Evolutionary conservation across 2,113 vertebrate species (phyloP).

Genomic region (Peromyscus maniculatus): DNA sequence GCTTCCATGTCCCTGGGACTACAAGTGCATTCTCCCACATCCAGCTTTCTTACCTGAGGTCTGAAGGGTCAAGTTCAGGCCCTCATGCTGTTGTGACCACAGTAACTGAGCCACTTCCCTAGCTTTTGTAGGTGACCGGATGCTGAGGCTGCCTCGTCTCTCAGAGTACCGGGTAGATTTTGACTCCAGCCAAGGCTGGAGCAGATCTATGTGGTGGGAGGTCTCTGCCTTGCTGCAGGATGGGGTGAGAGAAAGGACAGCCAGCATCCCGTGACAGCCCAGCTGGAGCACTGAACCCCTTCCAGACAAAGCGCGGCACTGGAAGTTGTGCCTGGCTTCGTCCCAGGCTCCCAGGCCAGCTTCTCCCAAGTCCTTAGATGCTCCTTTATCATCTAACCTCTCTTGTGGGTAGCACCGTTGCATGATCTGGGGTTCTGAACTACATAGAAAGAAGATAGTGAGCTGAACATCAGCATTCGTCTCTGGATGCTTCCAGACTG

Average conservation of each 20-base stretch:
- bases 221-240: background rate
- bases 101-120: background rate
- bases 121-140: background rate
- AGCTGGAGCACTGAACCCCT: background rate
- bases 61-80: background rate
- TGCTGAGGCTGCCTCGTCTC: background rate
- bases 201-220: background rate
- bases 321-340: background rate
- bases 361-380: background rate
- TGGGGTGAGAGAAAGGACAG: background rate
- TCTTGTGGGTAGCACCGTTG: background rate
- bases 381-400: background rate
- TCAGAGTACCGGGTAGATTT: background rate
- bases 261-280: background rate
- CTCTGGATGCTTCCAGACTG: background rate
- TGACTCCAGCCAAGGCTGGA: background rate
- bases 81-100: no score
- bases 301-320: background rate
- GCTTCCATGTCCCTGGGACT: background rate
- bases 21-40: background rate
- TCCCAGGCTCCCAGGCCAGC: background rate
- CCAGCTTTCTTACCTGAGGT: background rate
- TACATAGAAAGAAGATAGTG: background rate
- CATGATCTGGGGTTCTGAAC: background rate
- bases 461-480: no score